Percentiles rank a stretch among this genome's conserved stretches.
Evolutionary conservation across 1,140 invertebrate genomes (phyloP).

Genomic region (Charaxes varanes): DNA sequence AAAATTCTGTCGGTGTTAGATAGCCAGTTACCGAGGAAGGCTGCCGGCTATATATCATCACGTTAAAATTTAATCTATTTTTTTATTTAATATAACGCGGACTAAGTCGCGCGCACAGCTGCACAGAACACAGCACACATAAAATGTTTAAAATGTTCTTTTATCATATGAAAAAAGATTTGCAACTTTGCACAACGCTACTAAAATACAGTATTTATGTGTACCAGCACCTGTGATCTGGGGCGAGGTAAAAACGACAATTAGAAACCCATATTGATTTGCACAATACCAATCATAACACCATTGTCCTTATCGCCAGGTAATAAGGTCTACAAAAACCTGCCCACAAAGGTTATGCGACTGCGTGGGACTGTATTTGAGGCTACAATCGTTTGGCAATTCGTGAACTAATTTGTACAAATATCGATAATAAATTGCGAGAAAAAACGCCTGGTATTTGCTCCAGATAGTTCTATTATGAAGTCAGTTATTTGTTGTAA

Average conservation of each 20-base stretch:
- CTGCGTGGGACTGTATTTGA: slow-evolving; percentile 51
- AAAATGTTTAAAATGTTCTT: no score
- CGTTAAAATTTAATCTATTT: no score
- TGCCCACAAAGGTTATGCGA: background rate
- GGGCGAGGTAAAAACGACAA: slow-evolving; percentile 57
- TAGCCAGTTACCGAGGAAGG: no score
- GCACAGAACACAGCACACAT: no score
- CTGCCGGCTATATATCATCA: no score
- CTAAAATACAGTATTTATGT: slow-evolving; percentile 1
- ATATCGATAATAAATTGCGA: slow-evolving; percentile 35
- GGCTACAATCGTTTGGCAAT: slow-evolving; percentile 50
- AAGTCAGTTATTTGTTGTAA: background rate
- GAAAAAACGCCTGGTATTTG: slow-evolving; percentile 33
- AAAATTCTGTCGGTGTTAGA: no score
- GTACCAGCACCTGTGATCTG: slow-evolving; percentile 36
- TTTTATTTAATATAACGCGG: no score
- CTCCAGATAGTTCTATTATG: slow-evolving; percentile 28
- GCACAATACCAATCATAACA: slow-evolving; percentile 13
- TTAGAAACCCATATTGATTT: slow-evolving; percentile 40
- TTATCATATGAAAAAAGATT: no score
- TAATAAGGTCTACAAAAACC: no score
- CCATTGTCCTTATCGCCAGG: slow-evolving; percentile 16
- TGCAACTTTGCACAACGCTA: slow-evolving; percentile 6
- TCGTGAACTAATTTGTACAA: slow-evolving; percentile 40
- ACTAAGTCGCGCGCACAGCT: no score